These are phyloP conservation scores for Conus canariensis DNA, from an alignment of 2,888 invertebrate genomes.

Conservation along the genomic window DNA sequence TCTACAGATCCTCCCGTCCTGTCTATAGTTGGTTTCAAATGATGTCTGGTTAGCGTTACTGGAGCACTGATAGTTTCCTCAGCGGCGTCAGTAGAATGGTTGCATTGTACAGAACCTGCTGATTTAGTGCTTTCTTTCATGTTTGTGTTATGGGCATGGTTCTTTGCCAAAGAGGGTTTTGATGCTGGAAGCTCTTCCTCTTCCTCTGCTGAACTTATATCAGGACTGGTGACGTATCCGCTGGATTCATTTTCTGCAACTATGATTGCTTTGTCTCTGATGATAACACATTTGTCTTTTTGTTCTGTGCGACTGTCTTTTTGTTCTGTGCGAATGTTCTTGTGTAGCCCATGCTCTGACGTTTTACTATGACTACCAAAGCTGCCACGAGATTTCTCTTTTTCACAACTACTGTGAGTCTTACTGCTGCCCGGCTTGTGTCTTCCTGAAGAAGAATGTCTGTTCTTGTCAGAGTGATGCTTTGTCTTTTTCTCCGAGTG, in stretches of 20 bases:
- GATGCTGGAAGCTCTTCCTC: background rate
- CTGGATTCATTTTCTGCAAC: background rate
- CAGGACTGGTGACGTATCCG: constrained; percentile 24
- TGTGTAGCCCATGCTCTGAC: background rate
- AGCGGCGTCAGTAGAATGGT: background rate
- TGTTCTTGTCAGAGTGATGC: constrained; percentile 1
- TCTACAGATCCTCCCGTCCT: constrained; percentile 36
- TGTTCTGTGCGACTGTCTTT: background rate
- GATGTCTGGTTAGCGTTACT: constrained; percentile 39
- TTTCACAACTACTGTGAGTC: background rate
- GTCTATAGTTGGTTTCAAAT: constrained; percentile 46
- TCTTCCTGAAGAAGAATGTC: constrained; percentile 6
- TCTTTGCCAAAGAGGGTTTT: background rate
- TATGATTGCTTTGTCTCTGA: background rate
- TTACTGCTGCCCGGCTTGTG: background rate
- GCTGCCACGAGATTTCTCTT: constrained; percentile 9
- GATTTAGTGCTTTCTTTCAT: background rate
- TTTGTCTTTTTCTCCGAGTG: background rate
- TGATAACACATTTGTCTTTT: background rate
- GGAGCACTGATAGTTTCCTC: constrained; percentile 24
- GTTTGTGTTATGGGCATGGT: background rate
- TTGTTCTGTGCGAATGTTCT: background rate
- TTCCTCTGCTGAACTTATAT: constrained; percentile 10
- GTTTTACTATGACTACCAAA: background rate
- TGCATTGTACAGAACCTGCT: background rate